Evolutionary conservation across 2,888 invertebrate genomes (phyloP).

Genomic region (Thysanoteuthis rhombus): DNA sequence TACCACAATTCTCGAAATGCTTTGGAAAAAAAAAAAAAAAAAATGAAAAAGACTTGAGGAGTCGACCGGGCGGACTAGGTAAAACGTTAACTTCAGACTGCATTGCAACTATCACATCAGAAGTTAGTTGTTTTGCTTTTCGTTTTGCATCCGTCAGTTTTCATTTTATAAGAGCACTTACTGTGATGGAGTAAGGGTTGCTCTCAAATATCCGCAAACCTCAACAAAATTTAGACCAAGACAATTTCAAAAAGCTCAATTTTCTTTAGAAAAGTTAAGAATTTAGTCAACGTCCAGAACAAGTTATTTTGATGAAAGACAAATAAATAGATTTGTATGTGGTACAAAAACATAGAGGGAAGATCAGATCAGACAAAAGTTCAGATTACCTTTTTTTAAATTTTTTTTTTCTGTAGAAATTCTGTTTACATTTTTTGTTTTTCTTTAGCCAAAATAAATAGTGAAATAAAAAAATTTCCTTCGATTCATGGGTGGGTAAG

Average conservation of each 20-base stretch:
- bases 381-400: too few relatives aligned
- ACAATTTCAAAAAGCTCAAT: background rate
- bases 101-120: slow-evolving; percentile 29
- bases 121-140: slow-evolving; percentile 26
- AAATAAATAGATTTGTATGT: slow-evolving; percentile 12
- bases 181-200: slow-evolving; percentile 26
- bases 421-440: background rate
- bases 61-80: slow-evolving; percentile 12
- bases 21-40: background rate
- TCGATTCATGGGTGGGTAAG: slow-evolving; percentile 12
- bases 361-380: background rate
- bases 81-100: background rate
- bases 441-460: background rate
- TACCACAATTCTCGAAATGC: background rate
- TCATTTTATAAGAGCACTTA: slow-evolving; percentile 26
- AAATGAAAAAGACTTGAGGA: background rate
- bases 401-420: too few relatives aligned
- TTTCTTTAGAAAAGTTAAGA: background rate
- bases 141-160: slow-evolving; percentile 27
- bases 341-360: background rate
- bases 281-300: background rate
- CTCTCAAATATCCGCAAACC: slow-evolving; percentile 28
- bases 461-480: background rate
- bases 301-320: background rate
- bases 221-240: slow-evolving; percentile 16